Evolutionary conservation across 2,888 invertebrate genomes (phyloP).

Genomic region (Sphinx pinastri): DNA sequence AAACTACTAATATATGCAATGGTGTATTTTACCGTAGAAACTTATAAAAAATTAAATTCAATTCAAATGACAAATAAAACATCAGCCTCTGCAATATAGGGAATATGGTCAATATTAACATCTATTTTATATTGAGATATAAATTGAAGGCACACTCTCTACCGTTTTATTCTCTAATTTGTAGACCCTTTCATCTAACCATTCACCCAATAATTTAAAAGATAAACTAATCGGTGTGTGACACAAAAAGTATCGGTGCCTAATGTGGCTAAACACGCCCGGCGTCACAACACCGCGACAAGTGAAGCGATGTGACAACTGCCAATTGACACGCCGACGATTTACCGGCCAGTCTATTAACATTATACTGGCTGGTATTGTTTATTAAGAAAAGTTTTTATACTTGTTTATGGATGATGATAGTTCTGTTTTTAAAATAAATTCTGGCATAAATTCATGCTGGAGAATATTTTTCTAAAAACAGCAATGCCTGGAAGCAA

Average conservation of each 20-base stretch:
- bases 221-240: conserved; percentile 3
- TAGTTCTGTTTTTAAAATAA: not conserved
- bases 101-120: no score
- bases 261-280: conserved; percentile 25
- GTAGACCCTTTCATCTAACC: no score
- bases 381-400: conserved; percentile 7
- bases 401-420: no score
- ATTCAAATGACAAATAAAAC: no score
- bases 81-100: no score
- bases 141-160: no score
- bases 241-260: conserved; percentile 27
- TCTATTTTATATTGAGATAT: no score
- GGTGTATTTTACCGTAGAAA: no score
- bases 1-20: no score
- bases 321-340: conserved; percentile 37
- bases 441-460: not conserved
- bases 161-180: no score
- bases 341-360: conserved; percentile 26
- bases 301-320: conserved; percentile 36
- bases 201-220: not conserved
- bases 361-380: conserved; percentile 5
- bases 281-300: conserved; percentile 30
- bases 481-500: not conserved
- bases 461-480: not conserved
- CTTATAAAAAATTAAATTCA: no score